Conservation (phyloP, 2,888 invertebrate species). For the Hoplodrina ambigua region DNA sequence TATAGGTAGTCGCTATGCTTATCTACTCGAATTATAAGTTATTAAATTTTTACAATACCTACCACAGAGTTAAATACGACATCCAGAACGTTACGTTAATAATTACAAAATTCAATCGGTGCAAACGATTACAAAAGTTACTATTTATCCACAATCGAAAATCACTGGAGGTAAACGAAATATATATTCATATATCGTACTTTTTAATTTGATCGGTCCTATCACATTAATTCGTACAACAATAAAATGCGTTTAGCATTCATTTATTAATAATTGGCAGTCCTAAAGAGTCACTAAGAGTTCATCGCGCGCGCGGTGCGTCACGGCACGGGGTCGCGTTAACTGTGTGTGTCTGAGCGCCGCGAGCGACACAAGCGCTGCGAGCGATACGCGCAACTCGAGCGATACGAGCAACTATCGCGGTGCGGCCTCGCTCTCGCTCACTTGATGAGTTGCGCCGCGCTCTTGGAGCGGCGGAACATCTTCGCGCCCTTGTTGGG, state of each 20-base stretch:
- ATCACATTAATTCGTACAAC: constrained; percentile 85
- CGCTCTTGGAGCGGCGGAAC: constrained; percentile 91
- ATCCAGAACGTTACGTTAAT: constrained; percentile 88
- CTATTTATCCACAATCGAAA: constrained; percentile 76
- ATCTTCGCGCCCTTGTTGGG: constrained; percentile 89
- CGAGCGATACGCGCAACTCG: not conserved
- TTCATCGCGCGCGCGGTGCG: constrained; percentile 31
- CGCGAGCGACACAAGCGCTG: constrained; percentile 14
- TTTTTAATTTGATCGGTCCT: constrained; percentile 79
- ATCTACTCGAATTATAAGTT: constrained; percentile 86
- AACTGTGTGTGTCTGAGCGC: constrained; percentile 36
- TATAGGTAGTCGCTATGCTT: constrained; percentile 83
- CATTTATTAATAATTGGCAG: constrained; percentile 85
- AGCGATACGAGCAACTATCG: constrained; percentile 8
- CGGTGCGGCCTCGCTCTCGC: constrained; percentile 18
- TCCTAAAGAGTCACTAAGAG: constrained; percentile 81
- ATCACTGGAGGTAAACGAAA: constrained; percentile 77
- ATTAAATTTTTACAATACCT: constrained; percentile 87
- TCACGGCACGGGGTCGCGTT: constrained; percentile 38
- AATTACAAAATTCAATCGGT: constrained; percentile 89
- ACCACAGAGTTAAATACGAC: constrained; percentile 89
- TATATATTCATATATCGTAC: constrained; percentile 77
- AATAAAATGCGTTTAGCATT: constrained; percentile 82
- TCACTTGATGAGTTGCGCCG: constrained; percentile 90
- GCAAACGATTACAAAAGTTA: constrained; percentile 87